Conservation (phyloP, 2,113 vertebrate genomes). For the Anarhynchus alexandrinus region DNA sequence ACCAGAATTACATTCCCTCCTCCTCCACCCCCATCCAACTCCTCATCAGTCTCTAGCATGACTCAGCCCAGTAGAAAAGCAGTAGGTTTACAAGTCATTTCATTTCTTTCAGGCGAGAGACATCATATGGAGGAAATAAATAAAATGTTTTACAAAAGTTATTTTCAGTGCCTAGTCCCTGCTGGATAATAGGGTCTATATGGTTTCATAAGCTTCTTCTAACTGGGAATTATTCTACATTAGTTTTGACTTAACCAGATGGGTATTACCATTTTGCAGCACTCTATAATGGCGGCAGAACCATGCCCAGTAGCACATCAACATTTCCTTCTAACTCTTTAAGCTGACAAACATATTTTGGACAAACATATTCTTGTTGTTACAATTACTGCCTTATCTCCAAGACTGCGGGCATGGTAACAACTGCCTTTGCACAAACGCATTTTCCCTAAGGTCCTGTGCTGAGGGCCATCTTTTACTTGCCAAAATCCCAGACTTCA, state of each 20-base stretch:
- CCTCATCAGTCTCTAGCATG: conserved; percentile 19
- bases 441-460: not conserved
- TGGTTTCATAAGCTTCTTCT: not conserved
- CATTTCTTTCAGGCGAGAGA: conserved; percentile 10
- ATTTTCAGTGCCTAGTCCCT: not conserved
- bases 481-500: not conserved
- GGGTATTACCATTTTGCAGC: not conserved
- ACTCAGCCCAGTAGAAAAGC: conserved; percentile 47
- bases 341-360: not conserved
- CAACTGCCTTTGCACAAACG: not conserved
- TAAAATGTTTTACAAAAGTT: not conserved
- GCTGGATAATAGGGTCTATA: not conserved
- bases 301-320: not conserved
- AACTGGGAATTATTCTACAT: not conserved
- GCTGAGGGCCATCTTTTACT: not conserved
- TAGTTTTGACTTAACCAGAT: not conserved
- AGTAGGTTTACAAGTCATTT: conserved; percentile 34
- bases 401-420: not conserved
- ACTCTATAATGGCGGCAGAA: not conserved
- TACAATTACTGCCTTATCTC: not conserved
- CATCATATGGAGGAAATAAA: conserved; percentile 35
- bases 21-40: not conserved
- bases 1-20: conserved; percentile 39
- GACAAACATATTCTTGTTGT: not conserved
- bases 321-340: not conserved